phyloP scores from a whole-genome alignment of 2,797 vertebrate species.

The Ctenosaura bakeri region DNA sequence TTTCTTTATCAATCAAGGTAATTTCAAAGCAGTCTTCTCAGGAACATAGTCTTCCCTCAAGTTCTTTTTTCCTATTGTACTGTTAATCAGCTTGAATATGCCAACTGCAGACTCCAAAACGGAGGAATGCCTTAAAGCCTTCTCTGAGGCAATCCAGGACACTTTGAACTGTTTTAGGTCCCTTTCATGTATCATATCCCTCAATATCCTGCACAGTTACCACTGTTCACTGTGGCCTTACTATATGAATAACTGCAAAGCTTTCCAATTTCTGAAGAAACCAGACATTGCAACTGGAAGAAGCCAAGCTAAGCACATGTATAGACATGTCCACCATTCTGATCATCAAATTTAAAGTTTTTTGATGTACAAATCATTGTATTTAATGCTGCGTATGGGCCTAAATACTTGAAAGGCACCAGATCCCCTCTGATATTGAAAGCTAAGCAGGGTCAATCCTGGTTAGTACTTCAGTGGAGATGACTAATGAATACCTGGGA shows the following conservation, averaged over 20 bases:
- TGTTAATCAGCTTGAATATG: not conserved
- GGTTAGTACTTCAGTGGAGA: no score
- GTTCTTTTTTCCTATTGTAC: not conserved
- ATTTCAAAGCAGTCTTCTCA: not conserved
- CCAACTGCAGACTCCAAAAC: not conserved
- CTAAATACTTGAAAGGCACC: no score
- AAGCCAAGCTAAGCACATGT: not conserved
- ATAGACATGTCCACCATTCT: not conserved
- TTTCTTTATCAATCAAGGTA: not conserved
- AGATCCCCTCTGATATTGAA: no score
- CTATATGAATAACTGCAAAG: not conserved
- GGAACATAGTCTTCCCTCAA: not conserved
- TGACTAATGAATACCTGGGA: no score
- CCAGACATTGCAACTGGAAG: not conserved
- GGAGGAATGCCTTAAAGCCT: not conserved
- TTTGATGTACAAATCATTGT: not conserved
- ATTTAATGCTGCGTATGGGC: not conserved
- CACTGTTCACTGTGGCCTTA: not conserved
- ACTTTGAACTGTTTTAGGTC: no score
- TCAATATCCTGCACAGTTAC: not conserved
- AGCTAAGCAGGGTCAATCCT: no score
- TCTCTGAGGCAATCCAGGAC: not conserved
- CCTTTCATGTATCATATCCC: not conserved
- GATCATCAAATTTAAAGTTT: not conserved
- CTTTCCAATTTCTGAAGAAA: not conserved